Evolutionary conservation across 2,113 vertebrate genomes (phyloP).

Genomic region (Nibea coibor): DNA sequence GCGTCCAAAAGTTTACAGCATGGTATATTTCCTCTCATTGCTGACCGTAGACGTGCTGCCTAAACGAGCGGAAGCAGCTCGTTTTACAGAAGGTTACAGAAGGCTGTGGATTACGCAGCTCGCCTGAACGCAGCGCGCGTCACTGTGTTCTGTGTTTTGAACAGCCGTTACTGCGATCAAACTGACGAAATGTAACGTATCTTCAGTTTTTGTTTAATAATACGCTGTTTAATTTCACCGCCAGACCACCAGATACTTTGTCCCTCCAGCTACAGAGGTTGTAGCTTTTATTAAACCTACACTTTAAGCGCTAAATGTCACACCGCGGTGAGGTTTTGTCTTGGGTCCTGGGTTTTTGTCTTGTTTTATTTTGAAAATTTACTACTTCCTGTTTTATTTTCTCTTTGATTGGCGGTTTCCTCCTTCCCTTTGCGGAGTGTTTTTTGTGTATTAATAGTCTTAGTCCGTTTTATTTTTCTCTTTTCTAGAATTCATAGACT

Average conservation of each 20-base stretch:
- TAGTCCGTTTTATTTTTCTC: too few species aligned
- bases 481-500: too few species aligned
- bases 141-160: not conserved
- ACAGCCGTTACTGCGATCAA: not conserved
- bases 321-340: too few species aligned
- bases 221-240: not conserved
- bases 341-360: too few species aligned
- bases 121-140: constrained; percentile 10
- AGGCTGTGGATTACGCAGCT: not conserved
- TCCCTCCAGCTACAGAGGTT: too few species aligned
- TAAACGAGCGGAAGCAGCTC: not conserved
- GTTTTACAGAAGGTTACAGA: accelerated
- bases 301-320: too few species aligned
- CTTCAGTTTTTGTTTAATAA: not conserved
- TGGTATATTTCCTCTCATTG: not conserved
- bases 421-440: too few species aligned
- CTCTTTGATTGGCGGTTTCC: too few species aligned
- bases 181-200: not conserved
- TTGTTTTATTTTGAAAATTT: too few species aligned
- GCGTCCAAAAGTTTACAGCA: not conserved
- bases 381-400: too few species aligned
- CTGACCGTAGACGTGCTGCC: accelerated
- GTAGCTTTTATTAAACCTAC: too few species aligned
- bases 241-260: not conserved
- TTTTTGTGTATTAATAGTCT: too few species aligned